phyloP scores from a whole-genome alignment of 2,113 vertebrate species.

The Capreolus pygargus region DNA sequence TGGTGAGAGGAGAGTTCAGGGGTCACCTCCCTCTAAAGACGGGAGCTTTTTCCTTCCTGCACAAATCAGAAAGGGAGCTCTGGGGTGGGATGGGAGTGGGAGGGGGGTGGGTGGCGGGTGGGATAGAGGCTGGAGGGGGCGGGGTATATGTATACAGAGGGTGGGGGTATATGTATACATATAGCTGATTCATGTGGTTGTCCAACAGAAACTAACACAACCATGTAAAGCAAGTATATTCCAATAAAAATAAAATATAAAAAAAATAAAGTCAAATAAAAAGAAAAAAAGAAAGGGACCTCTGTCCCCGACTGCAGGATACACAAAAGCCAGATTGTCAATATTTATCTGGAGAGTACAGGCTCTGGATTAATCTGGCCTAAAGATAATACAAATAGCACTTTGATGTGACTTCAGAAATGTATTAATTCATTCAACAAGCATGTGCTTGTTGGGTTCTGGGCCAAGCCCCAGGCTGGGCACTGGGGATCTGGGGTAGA shows the following conservation, averaged over 20 bases:
- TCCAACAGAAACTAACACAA: background rate
- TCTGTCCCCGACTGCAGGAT: background rate
- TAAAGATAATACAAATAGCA: constrained; percentile 21
- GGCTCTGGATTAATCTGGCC: constrained; percentile 16
- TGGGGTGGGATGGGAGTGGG: background rate
- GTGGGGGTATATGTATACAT: background rate
- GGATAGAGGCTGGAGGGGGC: background rate
- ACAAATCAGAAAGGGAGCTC: background rate
- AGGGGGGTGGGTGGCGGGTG: rapidly evolving
- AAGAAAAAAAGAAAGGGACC: background rate
- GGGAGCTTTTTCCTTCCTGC: background rate
- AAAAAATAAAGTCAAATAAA: background rate
- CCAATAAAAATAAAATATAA: background rate
- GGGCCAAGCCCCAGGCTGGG: background rate
- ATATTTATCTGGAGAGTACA: background rate
- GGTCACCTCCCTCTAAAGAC: background rate
- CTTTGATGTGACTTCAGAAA: constrained; percentile 44
- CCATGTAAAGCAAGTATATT: background rate
- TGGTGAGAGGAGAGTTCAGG: background rate
- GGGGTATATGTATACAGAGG: background rate
- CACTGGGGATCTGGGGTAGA: background rate
- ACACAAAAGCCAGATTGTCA: background rate
- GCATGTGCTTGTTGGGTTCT: background rate
- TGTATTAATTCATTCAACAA: constrained; percentile 46
- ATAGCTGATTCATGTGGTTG: background rate